These are phyloP conservation scores for Drosophila serrata DNA, from an alignment of 1,140 invertebrate genomes.

Conservation along the genomic window DNA sequence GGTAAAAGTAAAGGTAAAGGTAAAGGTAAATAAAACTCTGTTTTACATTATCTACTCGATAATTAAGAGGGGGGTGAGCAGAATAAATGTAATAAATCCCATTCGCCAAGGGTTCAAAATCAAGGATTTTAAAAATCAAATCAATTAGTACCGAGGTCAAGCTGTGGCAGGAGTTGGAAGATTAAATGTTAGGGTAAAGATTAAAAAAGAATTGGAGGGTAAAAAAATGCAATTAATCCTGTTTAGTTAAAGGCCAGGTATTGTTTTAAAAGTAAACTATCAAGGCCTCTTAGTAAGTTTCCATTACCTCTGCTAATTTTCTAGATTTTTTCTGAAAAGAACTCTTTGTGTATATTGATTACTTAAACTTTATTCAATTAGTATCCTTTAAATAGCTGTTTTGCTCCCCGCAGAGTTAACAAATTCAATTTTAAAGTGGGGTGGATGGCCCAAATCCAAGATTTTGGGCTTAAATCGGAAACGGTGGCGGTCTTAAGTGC, in stretches of 20 bases:
- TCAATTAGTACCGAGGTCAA: conserved; percentile 6
- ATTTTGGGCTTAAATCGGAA: conserved; percentile 16
- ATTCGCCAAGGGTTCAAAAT: neutral
- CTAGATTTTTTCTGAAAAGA: neutral
- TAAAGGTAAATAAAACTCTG: conserved; percentile 11
- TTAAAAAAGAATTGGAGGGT: neutral
- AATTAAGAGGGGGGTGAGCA: conserved; percentile 16
- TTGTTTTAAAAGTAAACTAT: neutral
- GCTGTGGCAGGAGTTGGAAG: neutral
- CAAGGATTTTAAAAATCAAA: conserved; percentile 22
- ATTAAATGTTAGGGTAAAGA: neutral
- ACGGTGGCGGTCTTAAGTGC: conserved; percentile 25
- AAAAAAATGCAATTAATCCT: conserved; percentile 1
- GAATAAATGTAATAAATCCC: conserved; percentile 18
- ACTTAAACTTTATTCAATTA: conserved; percentile 22
- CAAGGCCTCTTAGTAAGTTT: neutral
- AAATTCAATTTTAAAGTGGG: conserved; percentile 32
- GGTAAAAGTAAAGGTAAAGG: neutral
- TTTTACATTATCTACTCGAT: conserved; percentile 9
- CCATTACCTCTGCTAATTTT: neutral
- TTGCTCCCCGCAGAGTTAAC: neutral
- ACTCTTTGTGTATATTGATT: neutral
- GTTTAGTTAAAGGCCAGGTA: too few species aligned
- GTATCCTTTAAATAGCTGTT: conserved; percentile 18
- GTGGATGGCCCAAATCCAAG: neutral